Evolutionary conservation across 2,113 vertebrate species (phyloP).

Genomic region (Menura novaehollandiae): DNA sequence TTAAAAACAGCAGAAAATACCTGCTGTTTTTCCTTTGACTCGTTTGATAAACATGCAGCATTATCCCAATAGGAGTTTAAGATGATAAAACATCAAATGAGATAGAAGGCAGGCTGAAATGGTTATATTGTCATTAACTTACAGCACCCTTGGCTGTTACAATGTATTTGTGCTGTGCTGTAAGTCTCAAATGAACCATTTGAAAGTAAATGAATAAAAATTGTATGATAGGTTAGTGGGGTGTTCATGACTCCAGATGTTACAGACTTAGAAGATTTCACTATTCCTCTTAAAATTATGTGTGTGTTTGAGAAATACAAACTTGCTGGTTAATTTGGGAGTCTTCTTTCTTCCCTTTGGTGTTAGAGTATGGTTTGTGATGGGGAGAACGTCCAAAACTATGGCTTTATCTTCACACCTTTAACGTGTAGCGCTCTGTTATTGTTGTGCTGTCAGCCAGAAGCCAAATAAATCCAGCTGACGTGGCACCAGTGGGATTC

Average conservation of each 20-base stretch:
- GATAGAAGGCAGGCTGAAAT: constrained; percentile 4
- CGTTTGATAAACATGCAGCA: not conserved
- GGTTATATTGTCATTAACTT: constrained; percentile 1
- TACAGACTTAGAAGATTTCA: not conserved
- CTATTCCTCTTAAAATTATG: not conserved
- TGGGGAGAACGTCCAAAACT: not conserved
- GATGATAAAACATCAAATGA: not conserved
- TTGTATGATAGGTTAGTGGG: not conserved
- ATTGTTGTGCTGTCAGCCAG: not conserved
- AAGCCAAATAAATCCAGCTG: not conserved
- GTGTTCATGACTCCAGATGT: not conserved
- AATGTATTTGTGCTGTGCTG: not conserved
- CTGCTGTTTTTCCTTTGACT: constrained; percentile 3
- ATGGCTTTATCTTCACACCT: not conserved
- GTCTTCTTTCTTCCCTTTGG: not conserved
- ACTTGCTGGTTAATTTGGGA: not conserved
- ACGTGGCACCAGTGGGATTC: not conserved
- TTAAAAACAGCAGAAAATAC: constrained; percentile 7
- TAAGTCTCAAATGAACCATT: not conserved
- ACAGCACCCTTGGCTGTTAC: not conserved
- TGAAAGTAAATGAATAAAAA: constrained; percentile 6
- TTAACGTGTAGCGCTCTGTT: not conserved
- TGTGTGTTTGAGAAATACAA: not conserved
- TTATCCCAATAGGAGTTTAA: constrained; percentile 5
- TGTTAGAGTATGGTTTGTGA: not conserved